Base-by-base conservation (phyloP, 2,797 vertebrate genomes). In the Lacerta viridis region DNA sequence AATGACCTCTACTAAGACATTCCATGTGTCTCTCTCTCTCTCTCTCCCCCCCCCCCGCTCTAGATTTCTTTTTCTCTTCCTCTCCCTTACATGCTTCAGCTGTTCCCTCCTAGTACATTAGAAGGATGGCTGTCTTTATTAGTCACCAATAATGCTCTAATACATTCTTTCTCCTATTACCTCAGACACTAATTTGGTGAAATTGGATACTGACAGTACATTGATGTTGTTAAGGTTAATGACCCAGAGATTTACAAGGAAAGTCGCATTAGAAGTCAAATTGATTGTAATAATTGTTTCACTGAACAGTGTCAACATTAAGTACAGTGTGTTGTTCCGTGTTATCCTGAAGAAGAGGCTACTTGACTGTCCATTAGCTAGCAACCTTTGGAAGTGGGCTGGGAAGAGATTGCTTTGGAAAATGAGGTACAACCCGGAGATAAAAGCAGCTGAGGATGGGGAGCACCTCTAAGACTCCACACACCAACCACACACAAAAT, bases 161-260 rank as follows among this genome's bases (percentile, higher is more conserved):
- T 96, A 95, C 96, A 96, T 97, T 96, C 90, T 64, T 94, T 96
- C 95, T 97, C 91, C 95, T 97, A 96, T 97, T 96, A 96, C 95
- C 95, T 96, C 13, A 92, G 96, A 97, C 95, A 94, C 94, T 97
- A 97, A 97, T 96, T 96, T 95, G 95, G 96, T 94, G 93, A 91
- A 97, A 97, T 96, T 97, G 95, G 96, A 95, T 96, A 96, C 95
- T 96, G 97, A 97, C 95, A 97, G 95, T 91, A 95, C 96, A 96
- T 93, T 96, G 96, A 97, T 96, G 96, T 96, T 97, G 96, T 95
- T 96, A 96, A 97, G 96, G 97, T 97, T 97, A 97, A 97, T 97
- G 97, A 97, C 95, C 97, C 97, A 95, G 96, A 96, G 96, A 97
- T 97, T 97, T 97, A 97, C 97, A 97, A 96, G 96, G 96, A 96